Base-by-base conservation (phyloP, 2,113 vertebrate genomes). In the Ondatra zibethicus region DNA sequence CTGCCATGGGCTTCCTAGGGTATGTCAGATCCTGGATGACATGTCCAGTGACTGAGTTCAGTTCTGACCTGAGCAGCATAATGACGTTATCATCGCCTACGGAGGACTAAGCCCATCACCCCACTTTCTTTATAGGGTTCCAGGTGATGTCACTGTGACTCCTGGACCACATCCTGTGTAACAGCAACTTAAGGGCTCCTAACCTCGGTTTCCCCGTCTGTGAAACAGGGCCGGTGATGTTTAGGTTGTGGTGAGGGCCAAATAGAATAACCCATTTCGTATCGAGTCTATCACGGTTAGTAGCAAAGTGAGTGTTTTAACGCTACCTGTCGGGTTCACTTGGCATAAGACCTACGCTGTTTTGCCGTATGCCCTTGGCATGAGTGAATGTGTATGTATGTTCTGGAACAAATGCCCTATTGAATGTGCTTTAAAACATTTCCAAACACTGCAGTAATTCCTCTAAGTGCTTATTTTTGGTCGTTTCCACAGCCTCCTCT, bases 381-480 rank as follows among this genome's bases (percentile, higher is more conserved):
- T 86, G 94, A 66, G 45, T 86, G 93, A 68, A 33, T 86, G 39
- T 78, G 50, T 91, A 13, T 76, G 58, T 82, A 55, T 92, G 91
- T 84, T 82, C 95, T 93, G 55, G 72, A 86, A 88, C 88, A 96
- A 88, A 84, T 82, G 86, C 61, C 27, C 81, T 77, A 68, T 92
- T 98, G 92, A 33, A 89, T 88, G 91, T 89, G 91, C 31, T 96
- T 7, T 72, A 87, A 86, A 84, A 89, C 52, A 3, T 91, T 95
- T 96, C 58, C 72, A 95, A 96, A 91, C 72, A 91, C n/a, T 89
- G 89, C 12, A 96, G 66, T 47, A 80, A 86, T 96, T 95, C 80
- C 31, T 81, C 70, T 85, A 93, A 96, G 84, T 73, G 42, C 87
- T 86, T 96, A 82, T 87, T 93, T 96, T 91, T 63, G 84, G 42